phyloP scores from a whole-genome alignment of 2,888 invertebrate genomes.

The Athalia rosae region DNA sequence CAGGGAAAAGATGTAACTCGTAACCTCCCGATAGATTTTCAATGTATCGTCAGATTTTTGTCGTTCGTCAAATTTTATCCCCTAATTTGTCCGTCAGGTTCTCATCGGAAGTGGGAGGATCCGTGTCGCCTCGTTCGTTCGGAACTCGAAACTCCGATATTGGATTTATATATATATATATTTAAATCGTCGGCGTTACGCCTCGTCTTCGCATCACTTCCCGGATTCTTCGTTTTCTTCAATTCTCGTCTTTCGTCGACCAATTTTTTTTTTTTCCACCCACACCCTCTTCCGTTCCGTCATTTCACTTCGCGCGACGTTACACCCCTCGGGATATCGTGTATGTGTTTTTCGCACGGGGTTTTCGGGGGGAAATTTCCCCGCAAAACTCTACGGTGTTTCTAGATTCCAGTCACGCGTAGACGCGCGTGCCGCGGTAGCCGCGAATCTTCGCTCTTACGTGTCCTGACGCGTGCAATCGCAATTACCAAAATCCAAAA shows the following conservation, averaged over 20 bases:
- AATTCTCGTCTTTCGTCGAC: neutral
- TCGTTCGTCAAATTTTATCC: too few species aligned
- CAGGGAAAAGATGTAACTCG: too few species aligned
- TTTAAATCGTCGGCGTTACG: too few species aligned
- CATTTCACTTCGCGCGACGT: conserved; percentile 6
- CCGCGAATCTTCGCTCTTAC: conserved; percentile 28
- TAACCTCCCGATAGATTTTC: too few species aligned
- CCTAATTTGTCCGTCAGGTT: too few species aligned
- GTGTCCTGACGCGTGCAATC: conserved; percentile 34
- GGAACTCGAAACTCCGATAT: neutral
- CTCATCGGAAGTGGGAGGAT: too few species aligned
- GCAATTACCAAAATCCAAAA: conserved; percentile 38
- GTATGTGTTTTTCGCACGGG: neutral
- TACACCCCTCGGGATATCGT: too few species aligned
- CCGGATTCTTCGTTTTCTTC: neutral
- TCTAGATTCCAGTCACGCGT: conserved; percentile 43
- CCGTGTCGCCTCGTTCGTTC: too few species aligned
- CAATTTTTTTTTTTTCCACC: neutral
- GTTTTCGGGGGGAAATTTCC: neutral
- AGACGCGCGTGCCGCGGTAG: neutral
- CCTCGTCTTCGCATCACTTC: too few species aligned
- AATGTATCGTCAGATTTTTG: too few species aligned
- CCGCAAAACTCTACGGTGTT: neutral
- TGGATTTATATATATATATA: neutral
- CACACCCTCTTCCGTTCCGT: conserved; percentile 15